phyloP scores from a whole-genome alignment of 2,113 vertebrate genomes.

The Crotalus horridus region DNA sequence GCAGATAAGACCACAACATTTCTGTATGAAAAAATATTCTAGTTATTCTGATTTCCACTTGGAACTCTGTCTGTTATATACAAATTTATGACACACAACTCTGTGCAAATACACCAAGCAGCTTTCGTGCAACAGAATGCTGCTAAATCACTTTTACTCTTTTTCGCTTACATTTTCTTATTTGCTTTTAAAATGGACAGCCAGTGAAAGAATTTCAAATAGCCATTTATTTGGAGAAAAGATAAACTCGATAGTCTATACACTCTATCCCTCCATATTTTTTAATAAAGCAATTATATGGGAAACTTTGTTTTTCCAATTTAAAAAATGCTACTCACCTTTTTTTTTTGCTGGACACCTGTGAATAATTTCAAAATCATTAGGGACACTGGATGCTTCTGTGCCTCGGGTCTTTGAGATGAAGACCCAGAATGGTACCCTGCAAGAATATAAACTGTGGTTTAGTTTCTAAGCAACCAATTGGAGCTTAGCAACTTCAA shows the following conservation, averaged over 20 bases:
- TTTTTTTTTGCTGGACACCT: not conserved
- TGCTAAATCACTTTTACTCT: not conserved
- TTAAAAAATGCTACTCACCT: not conserved
- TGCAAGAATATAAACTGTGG: conserved; percentile 20
- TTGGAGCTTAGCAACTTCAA: conserved; percentile 24
- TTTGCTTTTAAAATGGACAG: not conserved
- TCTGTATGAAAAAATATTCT: not conserved
- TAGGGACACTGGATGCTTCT: not conserved
- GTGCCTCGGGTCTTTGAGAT: not conserved
- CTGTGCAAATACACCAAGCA: not conserved
- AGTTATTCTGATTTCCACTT: not conserved
- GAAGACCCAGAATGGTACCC: conserved; percentile 2
- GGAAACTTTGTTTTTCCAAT: not conserved
- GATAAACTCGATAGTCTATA: not conserved
- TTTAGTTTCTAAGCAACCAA: conserved; percentile 28
- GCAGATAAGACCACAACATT: not conserved
- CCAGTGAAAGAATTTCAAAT: not conserved
- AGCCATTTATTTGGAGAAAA: not conserved
- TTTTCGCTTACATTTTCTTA: not conserved
- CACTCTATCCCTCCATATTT: not conserved
- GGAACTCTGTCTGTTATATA: not conserved
- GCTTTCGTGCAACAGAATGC: not conserved
- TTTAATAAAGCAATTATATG: not conserved
- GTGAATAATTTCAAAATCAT: conserved; percentile 3
- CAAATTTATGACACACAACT: not conserved